phyloP scores from a whole-genome alignment of 2,797 vertebrate species.

The Kryptolebias ocellatus region DNA sequence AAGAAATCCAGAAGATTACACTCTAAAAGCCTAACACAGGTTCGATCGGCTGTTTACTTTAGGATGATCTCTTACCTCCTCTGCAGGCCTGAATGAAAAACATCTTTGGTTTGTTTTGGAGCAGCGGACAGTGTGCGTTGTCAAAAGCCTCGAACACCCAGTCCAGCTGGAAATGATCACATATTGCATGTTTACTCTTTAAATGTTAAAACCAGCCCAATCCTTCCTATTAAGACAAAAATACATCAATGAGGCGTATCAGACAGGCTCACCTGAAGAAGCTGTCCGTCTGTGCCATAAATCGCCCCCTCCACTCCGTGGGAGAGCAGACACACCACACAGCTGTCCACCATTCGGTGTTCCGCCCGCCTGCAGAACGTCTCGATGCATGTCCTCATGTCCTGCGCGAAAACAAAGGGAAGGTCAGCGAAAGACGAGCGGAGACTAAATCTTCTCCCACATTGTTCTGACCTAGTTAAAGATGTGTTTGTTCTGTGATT shows the following conservation, averaged over 20 bases:
- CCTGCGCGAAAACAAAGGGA: constrained; percentile 69
- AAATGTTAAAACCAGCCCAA: no score
- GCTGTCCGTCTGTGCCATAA: constrained; percentile 91
- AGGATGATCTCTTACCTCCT: constrained; percentile 85
- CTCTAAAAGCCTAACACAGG: not conserved
- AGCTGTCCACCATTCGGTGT: constrained; percentile 86
- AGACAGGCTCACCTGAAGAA: constrained; percentile 84
- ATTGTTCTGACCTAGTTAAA: not conserved
- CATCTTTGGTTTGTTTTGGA: constrained; percentile 99
- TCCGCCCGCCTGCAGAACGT: constrained; percentile 81
- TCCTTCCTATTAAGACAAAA: not conserved
- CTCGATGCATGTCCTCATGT: constrained; percentile 86
- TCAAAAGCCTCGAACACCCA: constrained; percentile 92
- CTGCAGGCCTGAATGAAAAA: constrained; percentile 98
- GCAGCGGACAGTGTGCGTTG: constrained; percentile 90
- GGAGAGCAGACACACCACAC: constrained; percentile 92
- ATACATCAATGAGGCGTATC: constrained; percentile 1
- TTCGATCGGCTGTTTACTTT: no score
- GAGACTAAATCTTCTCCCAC: no score
- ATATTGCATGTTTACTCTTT: constrained; percentile 6
- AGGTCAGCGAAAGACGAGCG: not conserved
- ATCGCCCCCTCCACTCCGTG: constrained; percentile 93
- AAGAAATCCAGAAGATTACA: constrained; percentile 1
- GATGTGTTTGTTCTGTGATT: constrained; percentile 15
- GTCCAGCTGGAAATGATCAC: constrained; percentile 85